phyloP scores from a whole-genome alignment of 2,888 invertebrate species.

The Volucella bombylans region DNA sequence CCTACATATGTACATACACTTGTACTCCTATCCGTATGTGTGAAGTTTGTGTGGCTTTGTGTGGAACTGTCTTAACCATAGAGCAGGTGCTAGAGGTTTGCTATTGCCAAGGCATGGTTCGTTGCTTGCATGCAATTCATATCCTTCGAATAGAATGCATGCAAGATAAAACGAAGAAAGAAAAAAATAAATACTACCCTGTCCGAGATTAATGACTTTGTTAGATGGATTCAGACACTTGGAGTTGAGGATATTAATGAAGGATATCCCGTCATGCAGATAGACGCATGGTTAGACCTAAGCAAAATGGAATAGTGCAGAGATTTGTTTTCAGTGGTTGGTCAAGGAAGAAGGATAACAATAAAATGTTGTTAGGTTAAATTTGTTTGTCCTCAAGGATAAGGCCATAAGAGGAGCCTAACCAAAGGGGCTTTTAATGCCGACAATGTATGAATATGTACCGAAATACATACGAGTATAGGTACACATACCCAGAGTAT shows the following conservation, averaged over 20 bases:
- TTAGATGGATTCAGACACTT: conserved; percentile 66
- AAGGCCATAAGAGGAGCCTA: neutral
- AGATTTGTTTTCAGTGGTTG: conserved; percentile 60
- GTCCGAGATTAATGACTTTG: conserved; percentile 65
- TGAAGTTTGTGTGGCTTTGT: neutral
- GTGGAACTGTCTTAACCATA: conserved; percentile 4
- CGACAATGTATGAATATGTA: no score
- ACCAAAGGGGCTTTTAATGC: no score
- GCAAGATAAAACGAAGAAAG: conserved; percentile 54
- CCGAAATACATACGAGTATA: no score
- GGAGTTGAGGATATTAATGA: conserved; percentile 71
- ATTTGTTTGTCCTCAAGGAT: conserved; percentile 56
- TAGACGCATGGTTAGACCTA: conserved; percentile 55
- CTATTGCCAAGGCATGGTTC: conserved; percentile 30
- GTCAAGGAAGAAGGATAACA: conserved; percentile 50
- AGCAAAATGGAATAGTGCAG: conserved; percentile 10
- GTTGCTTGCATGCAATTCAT: conserved; percentile 48
- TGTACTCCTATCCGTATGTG: neutral
- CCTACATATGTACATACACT: neutral
- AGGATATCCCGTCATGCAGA: conserved; percentile 72
- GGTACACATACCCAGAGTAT: neutral
- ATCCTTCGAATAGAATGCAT: conserved; percentile 46
- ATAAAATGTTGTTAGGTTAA: conserved; percentile 67
- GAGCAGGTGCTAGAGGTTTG: conserved; percentile 21
- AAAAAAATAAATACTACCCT: no score